These are phyloP conservation scores for Caenorhabditis afra DNA, from an alignment of 2,888 invertebrate species.

Conservation along the genomic window DNA sequence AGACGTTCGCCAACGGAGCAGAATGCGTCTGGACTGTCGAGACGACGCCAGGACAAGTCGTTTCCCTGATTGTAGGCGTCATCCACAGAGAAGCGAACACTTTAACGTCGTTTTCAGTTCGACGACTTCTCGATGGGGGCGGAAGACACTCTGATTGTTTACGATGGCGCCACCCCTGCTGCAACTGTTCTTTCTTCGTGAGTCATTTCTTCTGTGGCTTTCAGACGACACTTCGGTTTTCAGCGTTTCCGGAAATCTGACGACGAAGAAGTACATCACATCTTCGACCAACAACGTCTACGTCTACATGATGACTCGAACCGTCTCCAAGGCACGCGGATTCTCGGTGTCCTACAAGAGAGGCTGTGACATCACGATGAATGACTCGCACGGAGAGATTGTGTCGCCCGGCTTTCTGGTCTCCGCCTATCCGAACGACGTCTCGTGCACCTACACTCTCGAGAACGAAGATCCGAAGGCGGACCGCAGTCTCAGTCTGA, in stretches of 20 bases:
- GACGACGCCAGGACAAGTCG: slow-evolving; percentile 90
- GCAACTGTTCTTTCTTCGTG: slow-evolving; percentile 87
- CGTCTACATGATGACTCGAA: slow-evolving; percentile 94
- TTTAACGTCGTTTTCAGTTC: slow-evolving; percentile 48
- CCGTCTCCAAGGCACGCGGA: slow-evolving; percentile 88
- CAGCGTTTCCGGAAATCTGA: slow-evolving; percentile 68
- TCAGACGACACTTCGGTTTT: no score
- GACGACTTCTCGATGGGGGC: slow-evolving; percentile 80
- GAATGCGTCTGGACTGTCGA: slow-evolving; percentile 94
- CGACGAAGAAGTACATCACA: slow-evolving; percentile 84
- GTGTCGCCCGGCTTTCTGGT: slow-evolving; percentile 81
- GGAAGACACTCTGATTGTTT: slow-evolving; percentile 89
- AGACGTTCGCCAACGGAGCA: slow-evolving; percentile 93
- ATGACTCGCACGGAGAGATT: slow-evolving; percentile 77
- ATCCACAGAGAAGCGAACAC: slow-evolving; percentile 37
- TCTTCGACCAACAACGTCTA: slow-evolving; percentile 92
- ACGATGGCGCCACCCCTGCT: slow-evolving; percentile 92
- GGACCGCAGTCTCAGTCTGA: slow-evolving; percentile 39
- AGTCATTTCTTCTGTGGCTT: no score
- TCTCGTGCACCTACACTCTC: slow-evolving; percentile 80
- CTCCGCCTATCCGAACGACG: slow-evolving; percentile 71
- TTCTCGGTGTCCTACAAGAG: slow-evolving; percentile 90
- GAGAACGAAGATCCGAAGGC: slow-evolving; percentile 44
- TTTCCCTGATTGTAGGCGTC: slow-evolving; percentile 87
- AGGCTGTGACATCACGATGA: slow-evolving; percentile 86